Evolutionary conservation across 1,140 invertebrate species (phyloP).

Genomic region (Apis mellifera): Amel_HAv3.1 CM009937.2:1187501-1188000

Average conservation of each 20-base stretch:
- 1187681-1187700: neutral
- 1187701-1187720: neutral
- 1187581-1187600: no score
- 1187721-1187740: slow-evolving; percentile 8
- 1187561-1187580: no score
- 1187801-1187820: slow-evolving; percentile 23
- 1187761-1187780: neutral
- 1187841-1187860: slow-evolving; percentile 61
- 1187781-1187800: neutral
- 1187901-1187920: slow-evolving; percentile 45
- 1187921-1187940: slow-evolving; percentile 72
- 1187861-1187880: slow-evolving; percentile 40
- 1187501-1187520: no score
- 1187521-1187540: no score
- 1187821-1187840: slow-evolving; percentile 20
- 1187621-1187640: neutral
- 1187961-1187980: slow-evolving; percentile 73
- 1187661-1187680: neutral
- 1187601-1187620: neutral
- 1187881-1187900: slow-evolving; percentile 32
- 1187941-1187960: slow-evolving; percentile 30
- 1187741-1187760: no score
- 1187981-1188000: slow-evolving; percentile 68
- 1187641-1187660: neutral
- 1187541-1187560: no score